phyloP scores from a whole-genome alignment of 2,797 vertebrate genomes.

The Corythornis leucogaster region DNA sequence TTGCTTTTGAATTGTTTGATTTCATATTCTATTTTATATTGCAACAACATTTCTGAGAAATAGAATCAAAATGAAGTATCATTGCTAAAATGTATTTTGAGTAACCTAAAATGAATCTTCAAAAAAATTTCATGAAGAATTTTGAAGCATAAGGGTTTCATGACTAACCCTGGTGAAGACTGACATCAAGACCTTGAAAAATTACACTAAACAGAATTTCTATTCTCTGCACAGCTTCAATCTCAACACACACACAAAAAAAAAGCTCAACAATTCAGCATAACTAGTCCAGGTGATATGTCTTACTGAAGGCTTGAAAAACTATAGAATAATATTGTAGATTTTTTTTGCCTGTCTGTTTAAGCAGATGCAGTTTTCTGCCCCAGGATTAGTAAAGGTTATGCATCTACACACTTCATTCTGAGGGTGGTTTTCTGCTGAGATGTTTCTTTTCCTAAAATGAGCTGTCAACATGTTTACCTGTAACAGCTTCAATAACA shows the following conservation, averaged over 20 bases:
- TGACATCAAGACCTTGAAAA: background rate
- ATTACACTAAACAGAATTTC: background rate
- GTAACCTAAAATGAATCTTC: background rate
- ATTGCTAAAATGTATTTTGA: background rate
- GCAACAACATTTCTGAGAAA: background rate
- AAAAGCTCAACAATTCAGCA: conserved; percentile 7
- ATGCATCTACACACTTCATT: background rate
- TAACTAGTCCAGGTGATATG: background rate
- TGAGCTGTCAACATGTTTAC: conserved; percentile 25
- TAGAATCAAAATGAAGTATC: background rate
- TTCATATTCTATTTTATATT: conserved; percentile 3
- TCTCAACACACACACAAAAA: background rate
- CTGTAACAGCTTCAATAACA: conserved; percentile 12
- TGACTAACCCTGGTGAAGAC: background rate
- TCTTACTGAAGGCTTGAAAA: background rate
- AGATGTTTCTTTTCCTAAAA: conserved; percentile 30
- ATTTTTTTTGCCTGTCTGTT: conserved; percentile 10
- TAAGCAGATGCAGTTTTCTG: conserved; percentile 14
- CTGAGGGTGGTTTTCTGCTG: conserved; percentile 21
- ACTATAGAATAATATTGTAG: background rate
- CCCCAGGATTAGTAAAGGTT: background rate
- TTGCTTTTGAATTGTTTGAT: background rate
- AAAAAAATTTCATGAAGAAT: background rate
- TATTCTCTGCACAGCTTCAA: background rate
- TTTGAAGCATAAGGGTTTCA: background rate